Evolutionary conservation across 2,113 vertebrate genomes (phyloP), one percentile per base, ranked within the genome.

Genomic region (Sardina pilchardus): DNA sequence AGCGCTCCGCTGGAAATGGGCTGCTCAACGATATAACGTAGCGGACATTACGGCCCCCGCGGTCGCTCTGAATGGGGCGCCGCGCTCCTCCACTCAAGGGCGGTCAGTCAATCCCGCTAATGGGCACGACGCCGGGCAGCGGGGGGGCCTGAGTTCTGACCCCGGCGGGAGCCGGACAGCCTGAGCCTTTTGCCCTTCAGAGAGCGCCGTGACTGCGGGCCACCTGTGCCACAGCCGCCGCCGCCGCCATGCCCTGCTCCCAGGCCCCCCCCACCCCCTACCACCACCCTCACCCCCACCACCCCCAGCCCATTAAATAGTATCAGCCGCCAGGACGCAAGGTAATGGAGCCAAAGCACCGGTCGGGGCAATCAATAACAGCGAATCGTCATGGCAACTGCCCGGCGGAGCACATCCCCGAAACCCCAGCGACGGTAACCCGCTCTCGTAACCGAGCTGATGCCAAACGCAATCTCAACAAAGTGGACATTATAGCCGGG

Each of bases 21-120:
- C 71, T 78, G 71, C 71, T 78, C 71, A 12, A 34, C 30, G 16
- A 17, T 78, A 36, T 36, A 36, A 36, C 14, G 39, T 16, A 17
- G n/a, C 9, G 30, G n/a, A 67, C 63, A 67, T 59, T 24, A 59
- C 19, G 6, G 53, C 53, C 53, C 48, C 19, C 6, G 63, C 26
- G n/a, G 26, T 19, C 30, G 2, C n/a, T 87, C 81, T 81, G 39
- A 88, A 56, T 86, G 87, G 85, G 88, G 88, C 87, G 17, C 84
- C 78, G 83, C 82, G 88, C 47, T 71, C 88, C 86, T 78, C 78
- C 88, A 89, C 86, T 88, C 88, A 93, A 94, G 91, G 92, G 90
- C 91, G 91, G 88, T 87, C 85, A 90, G 85, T 92, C 91, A 84
- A 92, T 93, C 90, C 89, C 63, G 78, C 92, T 93, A 92, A 92